Percentiles rank a stretch among this genome's conserved stretches.
phyloP scores from a whole-genome alignment of 2,888 invertebrate genomes.

The Drosophila peninsularis region DNA sequence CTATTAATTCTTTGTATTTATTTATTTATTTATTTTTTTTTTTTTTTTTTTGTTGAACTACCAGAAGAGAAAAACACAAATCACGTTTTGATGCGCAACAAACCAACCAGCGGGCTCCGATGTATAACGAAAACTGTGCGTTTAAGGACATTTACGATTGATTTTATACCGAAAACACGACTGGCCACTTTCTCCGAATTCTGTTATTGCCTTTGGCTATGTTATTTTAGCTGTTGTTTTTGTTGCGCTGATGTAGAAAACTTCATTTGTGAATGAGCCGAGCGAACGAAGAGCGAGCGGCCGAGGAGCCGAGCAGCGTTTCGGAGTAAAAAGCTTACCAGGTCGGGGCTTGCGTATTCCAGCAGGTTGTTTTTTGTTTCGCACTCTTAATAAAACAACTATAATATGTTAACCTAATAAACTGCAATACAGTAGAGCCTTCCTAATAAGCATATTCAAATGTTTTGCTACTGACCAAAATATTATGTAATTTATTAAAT shows the following conservation, averaged over 20 bases:
- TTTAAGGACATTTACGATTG: constrained; percentile 80
- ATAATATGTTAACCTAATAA: constrained; percentile 36
- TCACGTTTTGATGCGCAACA: constrained; percentile 39
- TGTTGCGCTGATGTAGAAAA: constrained; percentile 65
- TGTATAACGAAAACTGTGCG: constrained; percentile 79
- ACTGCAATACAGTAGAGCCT: background rate
- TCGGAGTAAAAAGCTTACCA: constrained; percentile 52
- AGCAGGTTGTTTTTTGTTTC: constrained; percentile 75
- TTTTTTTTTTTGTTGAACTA: constrained; percentile 29
- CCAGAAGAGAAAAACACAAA: constrained; percentile 47
- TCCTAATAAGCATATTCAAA: background rate
- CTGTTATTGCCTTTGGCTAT: constrained; percentile 23
- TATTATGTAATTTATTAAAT: background rate
- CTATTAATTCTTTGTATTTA: background rate
- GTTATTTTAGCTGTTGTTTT: constrained; percentile 16
- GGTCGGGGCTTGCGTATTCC: constrained; percentile 55
- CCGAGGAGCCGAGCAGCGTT: constrained; percentile 12
- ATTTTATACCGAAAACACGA: constrained; percentile 77
- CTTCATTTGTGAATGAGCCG: constrained; percentile 53
- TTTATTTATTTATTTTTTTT: background rate
- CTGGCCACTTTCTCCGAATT: constrained; percentile 32
- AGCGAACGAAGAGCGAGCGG: constrained; percentile 19
- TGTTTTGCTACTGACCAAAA: background rate
- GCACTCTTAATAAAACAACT: constrained; percentile 45
- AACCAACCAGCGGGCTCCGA: constrained; percentile 58